A percentile compares a stretch with the other conserved stretches of the same genome.
These are phyloP conservation scores for Aramus guarauna DNA, from an alignment of 2,113 vertebrate species.

Conservation along the genomic window DNA sequence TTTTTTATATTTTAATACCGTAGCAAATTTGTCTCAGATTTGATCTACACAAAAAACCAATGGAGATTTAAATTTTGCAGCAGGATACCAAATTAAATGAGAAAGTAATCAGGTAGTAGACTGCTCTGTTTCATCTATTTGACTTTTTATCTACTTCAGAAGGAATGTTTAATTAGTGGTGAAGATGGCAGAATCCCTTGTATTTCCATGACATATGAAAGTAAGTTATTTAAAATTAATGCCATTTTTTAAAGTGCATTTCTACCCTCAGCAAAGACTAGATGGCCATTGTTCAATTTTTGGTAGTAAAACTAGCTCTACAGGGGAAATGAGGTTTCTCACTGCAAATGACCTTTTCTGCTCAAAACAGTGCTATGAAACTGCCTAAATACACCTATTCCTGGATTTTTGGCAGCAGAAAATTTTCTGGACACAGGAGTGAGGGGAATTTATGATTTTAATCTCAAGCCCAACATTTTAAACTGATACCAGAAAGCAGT, in stretches of 20 bases:
- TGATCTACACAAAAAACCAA: background rate
- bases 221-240: background rate
- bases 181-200: background rate
- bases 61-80: background rate
- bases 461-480: background rate
- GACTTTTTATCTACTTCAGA: background rate
- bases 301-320: slow-evolving; percentile 13
- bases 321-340: background rate
- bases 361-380: background rate
- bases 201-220: background rate
- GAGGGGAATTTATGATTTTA: background rate
- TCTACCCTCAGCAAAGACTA: background rate
- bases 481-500: background rate
- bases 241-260: background rate
- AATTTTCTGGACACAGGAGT: background rate
- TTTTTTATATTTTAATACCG: background rate
- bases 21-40: background rate
- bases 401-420: background rate
- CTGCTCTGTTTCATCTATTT: background rate
- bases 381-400: background rate
- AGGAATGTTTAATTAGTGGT: background rate
- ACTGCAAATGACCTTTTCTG: background rate
- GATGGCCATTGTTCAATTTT: background rate
- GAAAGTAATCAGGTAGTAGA: background rate
- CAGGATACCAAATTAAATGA: background rate